Conservation (phyloP, 53 echinoderm and acorn worm species). For the Holothuria leucospilota region DNA sequence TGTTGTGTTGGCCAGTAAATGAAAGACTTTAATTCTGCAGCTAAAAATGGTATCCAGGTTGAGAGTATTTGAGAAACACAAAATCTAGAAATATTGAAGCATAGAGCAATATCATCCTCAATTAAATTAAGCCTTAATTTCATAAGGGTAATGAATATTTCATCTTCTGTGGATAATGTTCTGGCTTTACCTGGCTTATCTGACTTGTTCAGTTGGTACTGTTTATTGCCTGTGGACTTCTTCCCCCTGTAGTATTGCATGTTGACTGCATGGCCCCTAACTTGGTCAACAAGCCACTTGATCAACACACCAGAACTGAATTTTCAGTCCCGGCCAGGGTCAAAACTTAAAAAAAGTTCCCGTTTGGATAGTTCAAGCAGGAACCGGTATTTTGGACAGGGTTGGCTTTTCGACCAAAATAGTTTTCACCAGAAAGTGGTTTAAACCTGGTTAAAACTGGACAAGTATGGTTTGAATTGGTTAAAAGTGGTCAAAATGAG, state of each 20-base stretch:
- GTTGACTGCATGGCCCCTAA: constrained; percentile 45
- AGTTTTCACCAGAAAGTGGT: too few species aligned
- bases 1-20: constrained; percentile 72
- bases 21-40: constrained; percentile 58
- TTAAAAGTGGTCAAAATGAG: too few species aligned
- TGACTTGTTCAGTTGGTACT: constrained; percentile 51
- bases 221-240: constrained; percentile 37
- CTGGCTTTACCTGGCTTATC: constrained; percentile 51
- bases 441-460: too few species aligned
- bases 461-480: too few species aligned
- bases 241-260: constrained; percentile 67
- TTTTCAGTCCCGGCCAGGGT: too few species aligned
- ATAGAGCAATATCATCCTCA: constrained; percentile 57
- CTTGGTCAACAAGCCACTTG: constrained; percentile 55
- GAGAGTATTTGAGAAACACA: constrained; percentile 61
- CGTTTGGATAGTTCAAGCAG: too few species aligned
- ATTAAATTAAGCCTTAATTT: constrained; percentile 61
- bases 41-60: constrained; percentile 59
- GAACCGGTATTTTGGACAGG: too few species aligned
- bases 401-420: too few species aligned
- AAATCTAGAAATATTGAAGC: constrained; percentile 53
- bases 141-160: constrained; percentile 67
- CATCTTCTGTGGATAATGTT: constrained; percentile 49
- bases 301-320: neutral
- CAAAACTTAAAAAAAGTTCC: too few species aligned